Evolutionary conservation across 1,140 invertebrate genomes (phyloP), one percentile per base, ranked within the genome.

Genomic region (Psilanteris sp.): DNA sequence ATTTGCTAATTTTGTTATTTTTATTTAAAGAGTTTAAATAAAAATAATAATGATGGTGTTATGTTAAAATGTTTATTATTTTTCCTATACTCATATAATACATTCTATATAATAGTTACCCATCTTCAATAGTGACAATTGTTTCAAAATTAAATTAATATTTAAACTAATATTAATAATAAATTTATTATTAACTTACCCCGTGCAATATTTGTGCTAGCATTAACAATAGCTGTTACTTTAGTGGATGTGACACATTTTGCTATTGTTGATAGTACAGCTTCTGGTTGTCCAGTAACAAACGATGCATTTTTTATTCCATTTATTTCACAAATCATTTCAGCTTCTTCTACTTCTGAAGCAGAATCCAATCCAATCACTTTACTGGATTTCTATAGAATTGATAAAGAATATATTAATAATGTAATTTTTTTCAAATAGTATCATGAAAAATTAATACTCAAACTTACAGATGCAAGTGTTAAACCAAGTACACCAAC

Each of bases 341-440:
- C 84, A 10, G 87, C 87, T 79, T 89, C 87, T 72, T 86, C 83
- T 4, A 89, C 70, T 78, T 89, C 87, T 9, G 83, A 83, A n/a
- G 80, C 76, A 9, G 81, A 71, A 74, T 89, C 87, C 3, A 87
- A 32, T 14, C 87, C 87, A 46, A 89, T 86, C 1, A 88, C 81
- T 79, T 86, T 79, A 37, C 81, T 76, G 32, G 83, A 87, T 87
- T 85, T 85, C 86, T 88, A 31, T 27, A 78, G 78, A 13, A 52
- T 29, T 9, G 14, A 34, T 3, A 70, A 7, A 6, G n/a, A n/a
- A n/a, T n/a, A n/a, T n/a, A n/a, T n/a, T n/a, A n/a, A n/a, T 20
- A 31, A 20, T 34, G 27, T 16, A 1, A 4, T 10, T 15, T 8
- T 27, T 27, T 44, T 36, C n/a, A n/a, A n/a, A 20, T 20, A 20